Conservation (phyloP, 2,797 vertebrate species). For the Xenopus petersii region DNA sequence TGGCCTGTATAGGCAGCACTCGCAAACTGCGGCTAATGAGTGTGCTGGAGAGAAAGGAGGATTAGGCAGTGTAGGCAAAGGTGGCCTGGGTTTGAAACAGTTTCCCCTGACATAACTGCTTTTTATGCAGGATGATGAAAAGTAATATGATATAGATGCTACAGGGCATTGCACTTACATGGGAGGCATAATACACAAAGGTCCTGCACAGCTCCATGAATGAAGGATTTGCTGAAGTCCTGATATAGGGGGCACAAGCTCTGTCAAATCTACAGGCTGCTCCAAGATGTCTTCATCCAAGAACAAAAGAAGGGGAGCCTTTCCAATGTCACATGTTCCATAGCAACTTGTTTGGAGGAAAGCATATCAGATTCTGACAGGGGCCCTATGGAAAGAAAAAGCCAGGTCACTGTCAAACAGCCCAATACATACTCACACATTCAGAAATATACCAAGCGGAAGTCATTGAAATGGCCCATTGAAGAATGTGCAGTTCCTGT, state of each 20-base stretch:
- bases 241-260: slow-evolving; percentile 75
- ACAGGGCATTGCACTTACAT: slow-evolving; percentile 68
- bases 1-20: slow-evolving; percentile 66
- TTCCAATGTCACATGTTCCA: slow-evolving; percentile 75
- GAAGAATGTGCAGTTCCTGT: no score
- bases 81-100: no score
- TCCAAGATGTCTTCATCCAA: slow-evolving; percentile 72
- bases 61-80: no score
- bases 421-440: background rate
- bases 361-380: slow-evolving; percentile 88
- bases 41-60: slow-evolving; percentile 71
- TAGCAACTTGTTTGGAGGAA: slow-evolving; percentile 82
- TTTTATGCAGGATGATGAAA: no score
- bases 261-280: slow-evolving; percentile 81
- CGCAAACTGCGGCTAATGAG: slow-evolving; percentile 91
- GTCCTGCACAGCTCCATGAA: slow-evolving; percentile 62
- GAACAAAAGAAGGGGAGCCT: slow-evolving; percentile 76
- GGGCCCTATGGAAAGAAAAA: slow-evolving; percentile 72
- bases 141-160: no score
- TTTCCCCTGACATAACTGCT: no score
- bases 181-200: slow-evolving; percentile 91
- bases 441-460: background rate
- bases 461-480: no score
- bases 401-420: no score
- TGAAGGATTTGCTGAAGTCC: slow-evolving; percentile 76